Evolutionary conservation across 2,888 invertebrate genomes (phyloP), one percentile per base, ranked within the genome.

Genomic region (Sminthurinus aureus): DNA sequence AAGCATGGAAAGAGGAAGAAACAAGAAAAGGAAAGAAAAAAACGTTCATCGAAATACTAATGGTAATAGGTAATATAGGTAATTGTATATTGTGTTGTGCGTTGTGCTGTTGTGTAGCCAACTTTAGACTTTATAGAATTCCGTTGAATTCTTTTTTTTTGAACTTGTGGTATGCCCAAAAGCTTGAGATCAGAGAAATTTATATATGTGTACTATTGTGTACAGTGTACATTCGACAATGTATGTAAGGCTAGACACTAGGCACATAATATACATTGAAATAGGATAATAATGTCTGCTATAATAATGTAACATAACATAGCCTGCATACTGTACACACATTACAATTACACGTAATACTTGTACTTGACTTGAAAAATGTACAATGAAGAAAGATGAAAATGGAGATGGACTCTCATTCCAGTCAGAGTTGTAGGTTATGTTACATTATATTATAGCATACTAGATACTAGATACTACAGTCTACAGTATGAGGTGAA

Each of bases 71-170:
- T 11, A 58, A 58, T 38, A 38, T 38, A 38, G 38, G 38, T 38
- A 38, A 69, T 69, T 69, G 24, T 24, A 69, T 69, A 24, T 58
- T 58, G 58, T 13, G 58, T 15, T 58, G n/a, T n/a, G n/a, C n/a
- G n/a, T n/a, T n/a, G n/a, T n/a, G n/a, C n/a, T n/a, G n/a, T n/a
- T n/a, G 58, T n/a, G 69, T 15, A 73, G 22, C 24, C 26, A 73
- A 73, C 73, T 73, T 73, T 22, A 73, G 24, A 73, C 24, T 73
- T 73, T 73, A 26, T 58, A 58, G 58, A 58, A 38, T 38, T 38
- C 24, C 24, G 24, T 73, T 24, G 24, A 73, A 73, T 26, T 26
- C 24, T 73, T 24, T 20, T 69, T n/a, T n/a, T n/a, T n/a, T n/a
- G n/a, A n/a, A n/a, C 66, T 24, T 69, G 38, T 38, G 38, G 38